A percentile compares a stretch with the other conserved stretches of the same genome.
phyloP scores from a whole-genome alignment of 2,113 vertebrate species.

The Patagioenas fasciata region DNA sequence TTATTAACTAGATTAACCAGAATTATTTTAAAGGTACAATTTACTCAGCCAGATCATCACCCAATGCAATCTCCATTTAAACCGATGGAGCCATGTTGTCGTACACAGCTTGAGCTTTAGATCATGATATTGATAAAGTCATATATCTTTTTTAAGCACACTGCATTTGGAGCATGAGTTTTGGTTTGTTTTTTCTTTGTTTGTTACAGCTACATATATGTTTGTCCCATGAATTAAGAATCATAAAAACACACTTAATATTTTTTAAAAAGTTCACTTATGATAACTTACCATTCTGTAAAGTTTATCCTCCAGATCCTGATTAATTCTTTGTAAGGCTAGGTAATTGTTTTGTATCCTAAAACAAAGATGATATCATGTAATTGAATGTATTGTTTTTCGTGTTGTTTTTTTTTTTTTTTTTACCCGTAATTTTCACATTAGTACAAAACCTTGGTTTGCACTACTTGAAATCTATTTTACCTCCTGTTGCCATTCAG shows the following conservation, averaged over 20 bases:
- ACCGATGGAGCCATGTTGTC: not conserved
- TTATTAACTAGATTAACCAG: conserved; percentile 36
- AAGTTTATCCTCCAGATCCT: conserved; percentile 95
- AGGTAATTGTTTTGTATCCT: conserved; percentile 97
- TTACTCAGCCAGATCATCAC: not conserved
- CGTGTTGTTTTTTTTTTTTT: not conserved
- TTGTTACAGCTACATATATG: not conserved
- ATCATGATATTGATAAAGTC: not conserved
- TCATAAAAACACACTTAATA: not conserved
- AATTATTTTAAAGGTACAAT: conserved; percentile 34
- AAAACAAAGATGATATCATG: conserved; percentile 49
- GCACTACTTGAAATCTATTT: conserved; percentile 3
- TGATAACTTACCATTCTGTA: conserved; percentile 86
- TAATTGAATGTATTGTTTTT: conserved; percentile 6
- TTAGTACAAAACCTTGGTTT: conserved; percentile 5
- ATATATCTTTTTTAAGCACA: not conserved
- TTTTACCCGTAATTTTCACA: conserved; percentile 6
- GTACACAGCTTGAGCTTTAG: not conserved
- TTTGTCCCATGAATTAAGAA: not conserved
- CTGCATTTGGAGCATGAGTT: not conserved
- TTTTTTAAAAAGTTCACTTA: not conserved
- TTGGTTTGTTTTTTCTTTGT: not conserved
- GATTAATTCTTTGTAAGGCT: conserved; percentile 95
- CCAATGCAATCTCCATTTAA: not conserved
- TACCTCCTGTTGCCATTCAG: not conserved